Base-by-base conservation (phyloP, 1,140 invertebrate genomes). In the Episyrphus balteatus region DNA sequence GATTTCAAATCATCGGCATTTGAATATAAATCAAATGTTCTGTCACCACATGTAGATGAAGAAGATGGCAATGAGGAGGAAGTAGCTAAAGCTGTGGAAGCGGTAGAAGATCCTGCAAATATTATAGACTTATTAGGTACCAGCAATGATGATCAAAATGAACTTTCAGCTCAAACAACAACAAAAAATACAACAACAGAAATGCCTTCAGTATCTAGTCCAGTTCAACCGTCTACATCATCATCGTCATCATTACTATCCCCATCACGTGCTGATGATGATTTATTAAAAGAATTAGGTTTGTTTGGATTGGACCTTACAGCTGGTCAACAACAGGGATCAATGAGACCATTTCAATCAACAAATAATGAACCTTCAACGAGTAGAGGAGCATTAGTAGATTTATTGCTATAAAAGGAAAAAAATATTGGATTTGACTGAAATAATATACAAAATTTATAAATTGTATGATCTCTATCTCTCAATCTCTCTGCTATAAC, bases 1-100 rank as follows among this genome's bases (percentile, higher is more conserved):
- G 93, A 98, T 71, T 74, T 98, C 13, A 85, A 88, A 2, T 80
- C 88, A 58, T 88, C 84, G 41, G 92, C 92, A 31, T 96, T 97
- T 62, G 84, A 88, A 56, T 91, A 92, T 55, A 85, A 88, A 69
- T 83, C 78, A 8, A 80, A 56, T 30, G 78, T 57, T 1, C 73
- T 75, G 10, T 62, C 59, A n/a, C 59, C 74, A 61, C 50, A 71
- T 64, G 60, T 64, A 18, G 57, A 75, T 17, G 69, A 72, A 32
- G 65, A 59, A 21, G 73, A 74, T 31, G 67, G 74, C 34, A 66
- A 73, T 21, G 71, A 75, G 37, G 69, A 73, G 2, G 56, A 61
- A 44, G 44, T 65, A n/a, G 53, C 54, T 19, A 65, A 57, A 39
- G 62, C 62, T 2, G 19, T 56, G 17, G 62, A 65, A 34, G 62